Conservation (phyloP, 2,888 invertebrate genomes). For the Lithophane socia region DNA sequence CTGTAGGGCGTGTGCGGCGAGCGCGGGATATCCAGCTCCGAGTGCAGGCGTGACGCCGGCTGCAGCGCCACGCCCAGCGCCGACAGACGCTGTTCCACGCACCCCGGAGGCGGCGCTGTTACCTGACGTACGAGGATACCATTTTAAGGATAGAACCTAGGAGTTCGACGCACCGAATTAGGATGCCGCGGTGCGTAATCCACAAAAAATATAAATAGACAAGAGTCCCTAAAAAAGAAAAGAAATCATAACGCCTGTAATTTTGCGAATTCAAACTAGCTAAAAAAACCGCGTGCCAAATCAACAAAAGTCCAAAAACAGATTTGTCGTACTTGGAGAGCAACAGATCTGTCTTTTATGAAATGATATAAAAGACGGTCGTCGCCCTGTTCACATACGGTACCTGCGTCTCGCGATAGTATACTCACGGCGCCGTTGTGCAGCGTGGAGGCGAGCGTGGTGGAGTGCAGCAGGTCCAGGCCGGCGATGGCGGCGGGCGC, state of each 20-base stretch:
- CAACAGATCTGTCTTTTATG: constrained; percentile 32
- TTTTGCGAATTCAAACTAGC: not conserved
- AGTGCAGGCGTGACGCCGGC: constrained; percentile 92
- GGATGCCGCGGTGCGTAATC: not conserved
- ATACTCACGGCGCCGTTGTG: constrained; percentile 91
- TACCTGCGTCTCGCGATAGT: constrained; percentile 4
- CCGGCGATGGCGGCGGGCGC: constrained; percentile 94
- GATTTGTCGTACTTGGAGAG: constrained; percentile 27
- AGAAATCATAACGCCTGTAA: not conserved
- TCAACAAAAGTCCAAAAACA: constrained; percentile 22
- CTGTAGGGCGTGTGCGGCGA: constrained; percentile 96
- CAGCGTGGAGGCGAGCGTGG: constrained; percentile 96
- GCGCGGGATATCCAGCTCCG: constrained; percentile 95
- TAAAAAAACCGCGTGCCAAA: constrained; percentile 13
- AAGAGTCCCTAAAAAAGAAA: not conserved
- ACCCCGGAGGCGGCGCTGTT: constrained; percentile 96
- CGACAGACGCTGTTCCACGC: constrained; percentile 97
- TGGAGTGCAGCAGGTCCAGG: constrained; percentile 96
- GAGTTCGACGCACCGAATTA: not conserved
- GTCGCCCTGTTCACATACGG: constrained; percentile 26
- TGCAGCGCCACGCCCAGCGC: constrained; percentile 93
- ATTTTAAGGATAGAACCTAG: not conserved
- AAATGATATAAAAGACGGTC: constrained; percentile 40
- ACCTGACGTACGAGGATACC: constrained; percentile 71
- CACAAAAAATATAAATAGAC: not conserved